Conservation (phyloP, 2,888 invertebrate species). For the Caenorhabditis drosophilae region DNA sequence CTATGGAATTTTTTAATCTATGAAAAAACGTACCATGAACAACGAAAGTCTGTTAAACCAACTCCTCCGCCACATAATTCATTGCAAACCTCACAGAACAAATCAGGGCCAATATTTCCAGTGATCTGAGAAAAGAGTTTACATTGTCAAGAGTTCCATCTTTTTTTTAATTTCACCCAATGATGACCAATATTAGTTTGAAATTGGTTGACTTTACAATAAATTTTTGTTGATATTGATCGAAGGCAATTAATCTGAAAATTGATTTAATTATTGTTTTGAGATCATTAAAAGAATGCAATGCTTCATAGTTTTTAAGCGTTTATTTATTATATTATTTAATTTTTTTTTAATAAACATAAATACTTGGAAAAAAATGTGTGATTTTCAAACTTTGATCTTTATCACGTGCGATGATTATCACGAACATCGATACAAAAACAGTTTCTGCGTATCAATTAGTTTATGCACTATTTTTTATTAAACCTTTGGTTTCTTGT, state of each 20-base stretch:
- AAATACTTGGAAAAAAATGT: no score
- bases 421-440: no score
- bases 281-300: no score
- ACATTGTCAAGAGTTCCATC: neutral
- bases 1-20: no score
- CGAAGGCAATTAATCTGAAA: slow-evolving; percentile 38
- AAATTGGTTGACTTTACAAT: slow-evolving; percentile 30
- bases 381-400: no score
- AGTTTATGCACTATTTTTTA: no score
- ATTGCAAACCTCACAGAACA: slow-evolving; percentile 53
- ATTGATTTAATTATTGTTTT: neutral
- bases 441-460: no score
- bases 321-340: no score
- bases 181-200: slow-evolving; percentile 34
- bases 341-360: no score
- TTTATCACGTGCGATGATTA: no score
- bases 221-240: slow-evolving; percentile 25
- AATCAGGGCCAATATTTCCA: slow-evolving; percentile 52
- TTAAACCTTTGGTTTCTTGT: no score
- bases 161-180: slow-evolving; percentile 22
- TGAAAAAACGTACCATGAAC: slow-evolving; percentile 46
- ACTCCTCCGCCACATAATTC: slow-evolving; percentile 54
- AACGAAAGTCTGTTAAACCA: slow-evolving; percentile 52
- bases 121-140: slow-evolving; percentile 30
- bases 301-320: no score